Percentiles rank a stretch among this genome's conserved stretches.
phyloP scores from a whole-genome alignment of 2,113 vertebrate species.

The Excalfactoria chinensis region DNA sequence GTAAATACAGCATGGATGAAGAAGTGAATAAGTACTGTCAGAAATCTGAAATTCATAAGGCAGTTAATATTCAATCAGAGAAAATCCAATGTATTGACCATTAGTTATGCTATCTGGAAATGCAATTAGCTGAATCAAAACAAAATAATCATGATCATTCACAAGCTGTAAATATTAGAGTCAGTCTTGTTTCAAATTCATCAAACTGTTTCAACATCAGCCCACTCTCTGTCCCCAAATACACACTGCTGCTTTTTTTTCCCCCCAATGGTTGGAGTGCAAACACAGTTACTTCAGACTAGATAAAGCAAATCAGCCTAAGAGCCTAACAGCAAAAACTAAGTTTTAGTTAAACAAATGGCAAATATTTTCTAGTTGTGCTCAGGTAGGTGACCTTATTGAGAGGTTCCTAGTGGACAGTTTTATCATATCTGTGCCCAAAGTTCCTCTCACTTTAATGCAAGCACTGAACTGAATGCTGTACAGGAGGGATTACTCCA shows the following conservation, averaged over 20 bases:
- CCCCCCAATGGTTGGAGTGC: neutral
- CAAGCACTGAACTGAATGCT: neutral
- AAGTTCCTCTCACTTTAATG: neutral
- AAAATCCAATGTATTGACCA: neutral
- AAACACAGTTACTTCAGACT: neutral
- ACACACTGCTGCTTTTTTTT: neutral
- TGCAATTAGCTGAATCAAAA: conserved; percentile 37
- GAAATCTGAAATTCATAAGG: conserved; percentile 2
- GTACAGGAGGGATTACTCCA: neutral
- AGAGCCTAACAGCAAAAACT: neutral
- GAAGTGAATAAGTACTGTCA: neutral
- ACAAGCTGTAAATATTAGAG: neutral
- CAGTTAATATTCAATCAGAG: conserved; percentile 12
- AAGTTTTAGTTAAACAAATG: neutral
- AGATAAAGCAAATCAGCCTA: neutral
- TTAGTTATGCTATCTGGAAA: neutral
- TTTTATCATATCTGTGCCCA: neutral
- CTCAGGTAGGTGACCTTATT: neutral
- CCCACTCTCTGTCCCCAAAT: too few species aligned
- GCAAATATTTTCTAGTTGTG: neutral
- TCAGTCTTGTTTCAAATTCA: neutral
- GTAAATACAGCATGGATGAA: neutral
- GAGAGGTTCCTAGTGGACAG: neutral
- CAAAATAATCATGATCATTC: neutral
- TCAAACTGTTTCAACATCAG: neutral